phyloP scores from a whole-genome alignment of 2,797 vertebrate genomes.

The Centroberyx gerrardi region DNA sequence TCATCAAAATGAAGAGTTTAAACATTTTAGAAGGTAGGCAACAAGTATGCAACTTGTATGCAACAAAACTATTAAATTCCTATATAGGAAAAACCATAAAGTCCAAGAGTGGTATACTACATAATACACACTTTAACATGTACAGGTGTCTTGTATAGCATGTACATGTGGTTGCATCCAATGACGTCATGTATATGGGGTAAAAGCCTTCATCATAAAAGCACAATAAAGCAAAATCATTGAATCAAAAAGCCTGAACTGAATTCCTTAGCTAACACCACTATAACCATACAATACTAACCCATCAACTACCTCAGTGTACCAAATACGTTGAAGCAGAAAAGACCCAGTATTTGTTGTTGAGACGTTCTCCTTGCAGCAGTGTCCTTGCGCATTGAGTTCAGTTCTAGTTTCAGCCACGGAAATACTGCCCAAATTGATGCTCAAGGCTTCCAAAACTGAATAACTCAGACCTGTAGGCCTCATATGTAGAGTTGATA shows the following conservation, averaged over 20 bases:
- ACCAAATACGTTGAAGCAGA: conserved; percentile 16
- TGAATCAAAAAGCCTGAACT: conserved; percentile 79
- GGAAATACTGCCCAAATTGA: neutral
- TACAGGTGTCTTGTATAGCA: conserved; percentile 59
- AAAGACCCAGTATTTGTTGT: neutral
- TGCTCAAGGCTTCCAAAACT: conserved; percentile 11
- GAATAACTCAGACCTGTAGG: conserved; percentile 34
- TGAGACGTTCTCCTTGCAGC: conserved; percentile 4
- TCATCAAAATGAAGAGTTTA: neutral
- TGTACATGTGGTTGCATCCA: conserved; percentile 62
- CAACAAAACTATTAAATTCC: conserved; percentile 14
- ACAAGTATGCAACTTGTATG: neutral
- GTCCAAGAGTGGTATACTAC: conserved; percentile 31
- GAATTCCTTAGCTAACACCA: conserved; percentile 80
- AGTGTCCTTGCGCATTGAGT: neutral
- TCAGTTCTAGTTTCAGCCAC: neutral
- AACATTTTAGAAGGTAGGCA: neutral
- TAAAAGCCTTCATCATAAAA: conserved; percentile 66
- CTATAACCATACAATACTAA: conserved; percentile 70
- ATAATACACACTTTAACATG: conserved; percentile 50
- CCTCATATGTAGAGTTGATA: neutral
- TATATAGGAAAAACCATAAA: conserved; percentile 14
- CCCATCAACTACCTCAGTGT: conserved; percentile 37
- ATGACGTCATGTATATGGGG: conserved; percentile 69
- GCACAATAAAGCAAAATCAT: conserved; percentile 79